These are phyloP conservation scores for Sebastes itinus DNA, from an alignment of 2,797 vertebrate species.

Conservation along the genomic window DNA sequence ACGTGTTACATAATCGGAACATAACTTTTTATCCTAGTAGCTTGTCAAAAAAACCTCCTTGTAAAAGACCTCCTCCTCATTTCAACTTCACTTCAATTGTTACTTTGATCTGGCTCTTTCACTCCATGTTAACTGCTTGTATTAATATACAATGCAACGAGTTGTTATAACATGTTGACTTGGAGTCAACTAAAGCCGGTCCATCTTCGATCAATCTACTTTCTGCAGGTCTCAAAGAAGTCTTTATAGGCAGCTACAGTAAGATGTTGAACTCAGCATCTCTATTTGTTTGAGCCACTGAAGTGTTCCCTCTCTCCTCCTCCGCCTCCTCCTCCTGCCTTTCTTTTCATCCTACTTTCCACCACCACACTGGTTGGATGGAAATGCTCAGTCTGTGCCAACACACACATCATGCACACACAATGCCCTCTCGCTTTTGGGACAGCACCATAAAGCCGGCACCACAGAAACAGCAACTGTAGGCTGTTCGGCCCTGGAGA, in stretches of 20 bases:
- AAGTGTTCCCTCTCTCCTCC: constrained; percentile 39
- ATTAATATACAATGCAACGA: not conserved
- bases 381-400: constrained; percentile 68
- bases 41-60: not conserved
- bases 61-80: not conserved
- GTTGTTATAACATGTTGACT: not conserved
- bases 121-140: not conserved
- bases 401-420: constrained; percentile 60
- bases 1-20: constrained; percentile 28
- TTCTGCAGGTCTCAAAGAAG: not conserved
- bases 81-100: not conserved
- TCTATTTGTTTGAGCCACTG: constrained; percentile 38
- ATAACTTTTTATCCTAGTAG: not conserved
- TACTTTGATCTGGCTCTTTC: not conserved
- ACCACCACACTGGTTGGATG: constrained; percentile 48
- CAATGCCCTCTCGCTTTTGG: constrained; percentile 48
- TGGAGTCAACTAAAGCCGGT: not conserved
- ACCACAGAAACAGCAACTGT: constrained; percentile 41
- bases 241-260: constrained; percentile 6
- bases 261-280: constrained; percentile 21
- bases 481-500: constrained; percentile 26
- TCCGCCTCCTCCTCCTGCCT: constrained; percentile 6
- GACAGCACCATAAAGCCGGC: constrained; percentile 50
- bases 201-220: not conserved
- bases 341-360: constrained; percentile 57